A percentile compares a stretch with the other conserved stretches of the same genome.
These are phyloP conservation scores for Sitta carolinensis DNA, from an alignment of 2,797 vertebrate genomes.

Conservation along the genomic window DNA sequence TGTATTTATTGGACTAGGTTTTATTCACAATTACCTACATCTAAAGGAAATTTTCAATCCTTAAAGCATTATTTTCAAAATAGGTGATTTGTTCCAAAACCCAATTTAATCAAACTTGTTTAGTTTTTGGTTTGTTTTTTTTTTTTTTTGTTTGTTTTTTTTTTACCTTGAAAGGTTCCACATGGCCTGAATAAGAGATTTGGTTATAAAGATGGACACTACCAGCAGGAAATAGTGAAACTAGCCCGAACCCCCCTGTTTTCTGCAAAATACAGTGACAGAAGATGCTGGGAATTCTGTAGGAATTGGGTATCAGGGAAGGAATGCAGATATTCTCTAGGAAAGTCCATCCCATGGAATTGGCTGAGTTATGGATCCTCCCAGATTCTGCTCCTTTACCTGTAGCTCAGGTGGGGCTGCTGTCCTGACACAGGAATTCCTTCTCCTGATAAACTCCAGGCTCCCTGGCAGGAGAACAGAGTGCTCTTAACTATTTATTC, in stretches of 20 bases:
- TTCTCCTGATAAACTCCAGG: not conserved
- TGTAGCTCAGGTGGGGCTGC: not conserved
- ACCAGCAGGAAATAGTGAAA: not conserved
- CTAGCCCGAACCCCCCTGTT: accelerated
- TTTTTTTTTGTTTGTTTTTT: too few species aligned
- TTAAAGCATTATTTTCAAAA: not conserved
- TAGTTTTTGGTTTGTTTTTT: too few species aligned
- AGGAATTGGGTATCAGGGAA: not conserved
- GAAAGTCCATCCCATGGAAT: not conserved
- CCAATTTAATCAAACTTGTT: not conserved
- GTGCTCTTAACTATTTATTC: not conserved
- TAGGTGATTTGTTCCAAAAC: not conserved
- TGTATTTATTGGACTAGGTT: not conserved
- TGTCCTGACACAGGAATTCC: not conserved
- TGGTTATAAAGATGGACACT: not conserved
- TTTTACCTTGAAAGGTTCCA: not conserved
- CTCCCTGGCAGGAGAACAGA: not conserved
- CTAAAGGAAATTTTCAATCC: not conserved
- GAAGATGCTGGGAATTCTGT: not conserved
- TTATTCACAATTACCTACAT: not conserved
- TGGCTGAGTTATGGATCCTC: not conserved
- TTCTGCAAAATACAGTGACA: not conserved
- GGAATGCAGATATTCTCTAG: conserved; percentile 20
- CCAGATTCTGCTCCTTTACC: not conserved
- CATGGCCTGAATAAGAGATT: not conserved